Conservation (phyloP, 2,888 invertebrate genomes). For the Salticus scenicus region DNA sequence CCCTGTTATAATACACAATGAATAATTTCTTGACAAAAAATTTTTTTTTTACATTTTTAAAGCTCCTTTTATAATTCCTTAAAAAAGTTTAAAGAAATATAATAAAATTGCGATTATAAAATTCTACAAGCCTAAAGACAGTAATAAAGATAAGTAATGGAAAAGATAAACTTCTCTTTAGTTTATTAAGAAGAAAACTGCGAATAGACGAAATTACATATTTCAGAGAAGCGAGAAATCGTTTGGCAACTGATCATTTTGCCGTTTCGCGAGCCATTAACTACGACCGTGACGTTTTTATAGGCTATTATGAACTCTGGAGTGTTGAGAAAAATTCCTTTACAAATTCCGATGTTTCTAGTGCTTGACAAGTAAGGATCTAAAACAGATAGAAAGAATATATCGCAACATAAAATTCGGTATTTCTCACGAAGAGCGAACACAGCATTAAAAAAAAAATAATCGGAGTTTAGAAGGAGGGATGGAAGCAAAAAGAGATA, state of each 20-base stretch:
- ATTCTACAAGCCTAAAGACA: neutral
- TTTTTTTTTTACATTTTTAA: no score
- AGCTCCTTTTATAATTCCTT: no score
- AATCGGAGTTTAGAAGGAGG: no score
- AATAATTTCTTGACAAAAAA: no score
- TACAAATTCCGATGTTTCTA: neutral
- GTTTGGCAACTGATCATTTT: slow-evolving; percentile 18
- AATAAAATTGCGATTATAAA: neutral
- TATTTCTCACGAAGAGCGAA: no score
- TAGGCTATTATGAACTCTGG: slow-evolving; percentile 35
- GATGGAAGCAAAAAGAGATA: no score
- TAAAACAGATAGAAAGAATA: no score
- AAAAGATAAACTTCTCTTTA: slow-evolving; percentile 24
- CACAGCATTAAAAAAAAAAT: no score
- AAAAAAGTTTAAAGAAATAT: neutral
- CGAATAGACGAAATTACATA: slow-evolving; percentile 21
- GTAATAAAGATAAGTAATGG: neutral
- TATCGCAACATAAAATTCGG: no score
- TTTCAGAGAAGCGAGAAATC: slow-evolving; percentile 27
- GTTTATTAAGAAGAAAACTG: slow-evolving; percentile 32
- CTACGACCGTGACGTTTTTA: slow-evolving; percentile 38
- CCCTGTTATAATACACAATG: no score
- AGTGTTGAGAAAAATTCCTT: neutral
- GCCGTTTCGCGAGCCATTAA: slow-evolving; percentile 40
- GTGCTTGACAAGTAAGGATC: neutral